A percentile compares a stretch with the other conserved stretches of the same genome.
Conservation (phyloP, 2,113 vertebrate genomes). For the Benitochromis conjunctus region DNA sequence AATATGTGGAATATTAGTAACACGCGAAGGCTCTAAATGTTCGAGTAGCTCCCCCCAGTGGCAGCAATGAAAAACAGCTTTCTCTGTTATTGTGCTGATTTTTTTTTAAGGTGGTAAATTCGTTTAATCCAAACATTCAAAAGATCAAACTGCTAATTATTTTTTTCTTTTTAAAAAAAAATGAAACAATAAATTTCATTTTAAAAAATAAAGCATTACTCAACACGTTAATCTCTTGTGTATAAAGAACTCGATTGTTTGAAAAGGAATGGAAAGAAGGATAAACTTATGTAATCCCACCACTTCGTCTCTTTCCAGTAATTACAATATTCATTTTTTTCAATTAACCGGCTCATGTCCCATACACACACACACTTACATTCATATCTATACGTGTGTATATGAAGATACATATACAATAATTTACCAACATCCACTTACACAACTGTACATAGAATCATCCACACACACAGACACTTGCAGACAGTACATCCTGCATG, state of each 20-base stretch:
- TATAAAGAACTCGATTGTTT: not conserved
- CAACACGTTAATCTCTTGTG: not conserved
- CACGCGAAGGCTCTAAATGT: not conserved
- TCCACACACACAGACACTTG: not conserved
- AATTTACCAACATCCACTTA: not conserved
- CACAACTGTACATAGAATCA: not conserved
- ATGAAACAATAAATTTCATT: not conserved
- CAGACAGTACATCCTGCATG: not conserved
- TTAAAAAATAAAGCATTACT: not conserved
- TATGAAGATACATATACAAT: no score
- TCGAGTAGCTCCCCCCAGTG: conserved; percentile 45
- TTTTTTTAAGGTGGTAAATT: not conserved
- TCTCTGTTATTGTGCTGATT: not conserved
- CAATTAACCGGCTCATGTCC: not conserved
- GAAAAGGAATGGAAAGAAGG: not conserved
- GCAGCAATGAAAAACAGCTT: not conserved
- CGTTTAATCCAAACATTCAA: not conserved
- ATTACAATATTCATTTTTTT: not conserved
- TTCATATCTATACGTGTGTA: no score
- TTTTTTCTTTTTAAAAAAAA: not conserved
- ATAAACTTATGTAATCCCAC: not conserved
- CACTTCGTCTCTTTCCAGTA: not conserved
- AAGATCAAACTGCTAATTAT: not conserved
- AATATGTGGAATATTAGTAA: not conserved
- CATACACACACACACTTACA: not conserved